Base-by-base conservation (phyloP, 1,140 invertebrate genomes). In the Venturia canescens region DNA sequence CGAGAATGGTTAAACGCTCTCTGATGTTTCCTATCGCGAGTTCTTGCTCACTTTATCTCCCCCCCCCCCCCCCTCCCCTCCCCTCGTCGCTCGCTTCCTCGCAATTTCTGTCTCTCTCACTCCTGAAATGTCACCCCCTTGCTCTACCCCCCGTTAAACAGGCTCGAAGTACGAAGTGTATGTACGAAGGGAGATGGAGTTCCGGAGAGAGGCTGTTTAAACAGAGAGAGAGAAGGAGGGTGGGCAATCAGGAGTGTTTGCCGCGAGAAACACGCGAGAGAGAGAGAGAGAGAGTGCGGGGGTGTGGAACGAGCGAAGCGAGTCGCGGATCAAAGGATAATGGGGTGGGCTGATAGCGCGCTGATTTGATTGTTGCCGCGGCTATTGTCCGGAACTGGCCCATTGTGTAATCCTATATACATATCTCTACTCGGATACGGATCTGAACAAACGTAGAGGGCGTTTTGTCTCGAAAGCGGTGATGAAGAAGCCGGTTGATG, bases 171-270 rank as follows among this genome's bases (percentile, higher is more conserved):
- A 57, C 72, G 29, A 66, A 53, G 16, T 44, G 71, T 15, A 53
- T 69, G 71, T 60, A 23, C 23, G 63, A 83, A 72, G 80, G 70
- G 79, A 83, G 85, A 83, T 86, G 84, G 86, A 90, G 88, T 89
- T 89, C 81, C 50, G 87, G 34, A 13, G 23, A 23, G 74, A 87
- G 87, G 85, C 88, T 90, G 89, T 90, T 90, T 89, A 90, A 91
- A 91, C 85, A 91, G 84, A 87, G 87, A 34, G 26, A 26, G 48
- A 29, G 21, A 31, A 60, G 15, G 72, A 89, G 89, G 88, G 89
- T 88, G 87, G 89, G 90, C 90, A 91, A 92, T 91, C 90, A 92
- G 90, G 87, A 90, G 89, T 91, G 90, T 92, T 91, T 91, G 90
- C 88, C 84, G 88, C 87, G 84, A 80, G 38, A 11, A 82, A 86